These are phyloP conservation scores for Epirrita christyi DNA, from an alignment of 2,888 invertebrate genomes.

Conservation along the genomic window DNA sequence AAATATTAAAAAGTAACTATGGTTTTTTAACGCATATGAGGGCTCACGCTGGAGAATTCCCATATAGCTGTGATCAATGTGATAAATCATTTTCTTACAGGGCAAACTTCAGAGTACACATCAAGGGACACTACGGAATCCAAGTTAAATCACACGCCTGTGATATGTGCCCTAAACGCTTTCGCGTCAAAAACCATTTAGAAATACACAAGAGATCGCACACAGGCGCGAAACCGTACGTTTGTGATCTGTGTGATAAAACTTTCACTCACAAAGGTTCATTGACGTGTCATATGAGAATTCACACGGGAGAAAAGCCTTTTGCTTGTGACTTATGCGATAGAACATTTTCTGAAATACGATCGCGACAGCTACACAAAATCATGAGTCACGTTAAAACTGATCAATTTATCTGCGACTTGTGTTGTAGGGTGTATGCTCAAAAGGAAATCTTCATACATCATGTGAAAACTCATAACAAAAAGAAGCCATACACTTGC, in stretches of 20 bases:
- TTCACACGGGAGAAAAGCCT: not conserved
- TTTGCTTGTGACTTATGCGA: not conserved
- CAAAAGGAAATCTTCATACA: not conserved
- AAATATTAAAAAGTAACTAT: not conserved
- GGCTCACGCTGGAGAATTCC: not conserved
- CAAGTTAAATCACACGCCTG: not conserved
- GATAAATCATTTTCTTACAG: not conserved
- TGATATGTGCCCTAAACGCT: not conserved
- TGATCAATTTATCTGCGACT: not conserved
- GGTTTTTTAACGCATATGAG: not conserved
- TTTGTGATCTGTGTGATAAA: not conserved
- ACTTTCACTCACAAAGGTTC: not conserved
- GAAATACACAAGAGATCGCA: not conserved
- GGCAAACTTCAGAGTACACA: not conserved
- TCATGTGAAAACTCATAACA: not conserved
- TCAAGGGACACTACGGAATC: not conserved
- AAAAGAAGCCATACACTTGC: not conserved
- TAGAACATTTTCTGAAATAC: not conserved
- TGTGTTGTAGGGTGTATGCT: not conserved
- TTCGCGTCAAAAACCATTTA: not conserved
- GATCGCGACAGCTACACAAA: not conserved
- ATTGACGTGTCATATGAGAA: not conserved
- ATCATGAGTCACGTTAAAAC: not conserved
- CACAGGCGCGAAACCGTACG: not conserved
- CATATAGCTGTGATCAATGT: not conserved